These are phyloP conservation scores for Mesochorus sp. DNA, from an alignment of 2,888 invertebrate species.

Conservation along the genomic window DNA sequence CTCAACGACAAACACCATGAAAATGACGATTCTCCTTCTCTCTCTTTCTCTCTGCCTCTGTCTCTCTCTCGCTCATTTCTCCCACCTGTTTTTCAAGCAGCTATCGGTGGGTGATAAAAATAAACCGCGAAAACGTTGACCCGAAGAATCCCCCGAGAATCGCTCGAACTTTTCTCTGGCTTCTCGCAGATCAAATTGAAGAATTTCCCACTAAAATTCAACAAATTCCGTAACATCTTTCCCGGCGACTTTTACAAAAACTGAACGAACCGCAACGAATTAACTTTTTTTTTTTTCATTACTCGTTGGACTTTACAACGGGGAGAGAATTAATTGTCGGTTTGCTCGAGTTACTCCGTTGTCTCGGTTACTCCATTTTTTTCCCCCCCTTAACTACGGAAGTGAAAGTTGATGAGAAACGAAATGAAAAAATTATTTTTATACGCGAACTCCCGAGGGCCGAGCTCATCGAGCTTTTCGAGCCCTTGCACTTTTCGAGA, in stretches of 20 bases:
- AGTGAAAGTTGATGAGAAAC: constrained; percentile 33
- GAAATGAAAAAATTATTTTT: constrained; percentile 20
- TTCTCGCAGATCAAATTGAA: neutral
- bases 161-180: neutral
- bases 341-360: constrained; percentile 10
- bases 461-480: too few relatives aligned
- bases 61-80: constrained; percentile 44
- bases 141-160: constrained; percentile 15
- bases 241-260: neutral
- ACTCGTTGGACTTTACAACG: neutral
- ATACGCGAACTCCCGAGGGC: neutral
- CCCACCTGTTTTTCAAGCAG: constrained; percentile 53
- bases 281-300: constrained; percentile 15
- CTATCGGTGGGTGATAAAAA: constrained; percentile 42
- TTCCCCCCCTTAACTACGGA: neutral
- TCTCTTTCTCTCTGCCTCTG: too few relatives aligned
- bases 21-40: constrained; percentile 21
- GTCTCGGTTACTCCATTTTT: neutral
- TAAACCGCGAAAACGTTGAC: constrained; percentile 53
- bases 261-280: neutral
- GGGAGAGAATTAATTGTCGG: constrained; percentile 17
- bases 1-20: constrained; percentile 9
- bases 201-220: neutral
- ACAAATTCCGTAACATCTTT: neutral
- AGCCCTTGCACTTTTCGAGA: too few relatives aligned